Percentiles rank a stretch among this genome's conserved stretches.
Evolutionary conservation across 1,140 invertebrate genomes (phyloP).

Genomic region (Muscidifurax raptorellus): DNA sequence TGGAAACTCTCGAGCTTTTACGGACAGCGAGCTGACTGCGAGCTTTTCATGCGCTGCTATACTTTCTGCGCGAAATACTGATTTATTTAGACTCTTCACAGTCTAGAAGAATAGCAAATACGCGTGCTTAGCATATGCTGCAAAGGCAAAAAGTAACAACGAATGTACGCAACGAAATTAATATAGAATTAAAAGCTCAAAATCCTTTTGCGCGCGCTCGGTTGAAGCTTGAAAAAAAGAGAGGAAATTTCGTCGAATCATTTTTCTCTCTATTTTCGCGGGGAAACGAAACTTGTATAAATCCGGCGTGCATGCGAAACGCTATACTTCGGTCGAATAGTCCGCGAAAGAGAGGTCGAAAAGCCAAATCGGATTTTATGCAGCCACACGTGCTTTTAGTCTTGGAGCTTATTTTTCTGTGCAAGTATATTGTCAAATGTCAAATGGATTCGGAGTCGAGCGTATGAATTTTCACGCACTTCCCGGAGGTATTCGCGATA

Average conservation of each 20-base stretch:
- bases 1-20: conserved; percentile 3
- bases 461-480: conserved; percentile 12
- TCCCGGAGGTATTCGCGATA: not conserved
- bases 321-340: not conserved
- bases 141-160: not conserved
- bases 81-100: conserved; percentile 19
- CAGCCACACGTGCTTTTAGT: not conserved
- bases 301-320: not conserved
- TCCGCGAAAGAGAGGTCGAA: not conserved
- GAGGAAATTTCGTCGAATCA: not conserved
- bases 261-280: conserved; percentile 17
- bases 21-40: not conserved
- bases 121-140: too few relatives aligned
- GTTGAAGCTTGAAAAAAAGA: not conserved
- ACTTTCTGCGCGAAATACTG: not conserved
- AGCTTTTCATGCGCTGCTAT: not conserved
- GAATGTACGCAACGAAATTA: not conserved
- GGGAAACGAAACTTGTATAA: not conserved
- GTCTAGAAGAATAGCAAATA: not conserved
- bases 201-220: not conserved
- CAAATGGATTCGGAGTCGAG: not conserved
- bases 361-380: conserved; percentile 31
- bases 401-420: not conserved
- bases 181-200: not conserved
- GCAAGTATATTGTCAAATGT: not conserved